Conservation (phyloP, 2,888 invertebrate species). For the Oithona nana region DNA sequence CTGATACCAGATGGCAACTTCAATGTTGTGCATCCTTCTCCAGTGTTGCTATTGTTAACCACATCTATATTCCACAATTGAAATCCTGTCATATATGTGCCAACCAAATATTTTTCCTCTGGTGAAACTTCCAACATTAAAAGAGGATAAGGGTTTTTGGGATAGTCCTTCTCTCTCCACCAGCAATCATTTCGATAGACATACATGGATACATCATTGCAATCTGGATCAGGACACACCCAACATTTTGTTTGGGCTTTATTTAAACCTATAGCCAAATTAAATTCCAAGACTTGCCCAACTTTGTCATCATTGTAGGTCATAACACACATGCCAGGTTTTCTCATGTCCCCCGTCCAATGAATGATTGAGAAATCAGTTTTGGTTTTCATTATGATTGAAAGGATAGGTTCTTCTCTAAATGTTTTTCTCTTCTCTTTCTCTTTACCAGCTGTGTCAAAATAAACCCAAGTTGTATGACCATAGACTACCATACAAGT, state of each 20-base stretch:
- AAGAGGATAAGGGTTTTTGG: slow-evolving; percentile 35
- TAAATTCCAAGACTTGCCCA: not conserved
- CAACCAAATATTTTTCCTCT: slow-evolving; percentile 57
- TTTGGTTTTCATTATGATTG: slow-evolving; percentile 23
- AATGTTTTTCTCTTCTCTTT: slow-evolving; percentile 13
- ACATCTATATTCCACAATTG: slow-evolving; percentile 26
- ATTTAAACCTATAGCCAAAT: slow-evolving; percentile 8
- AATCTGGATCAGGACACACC: slow-evolving; percentile 6
- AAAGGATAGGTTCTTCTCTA: slow-evolving; percentile 19
- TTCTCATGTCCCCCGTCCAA: slow-evolving; percentile 64
- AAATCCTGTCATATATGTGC: slow-evolving; percentile 28
- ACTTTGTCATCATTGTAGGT: slow-evolving; percentile 25
- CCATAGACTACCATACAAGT: slow-evolving; percentile 58
- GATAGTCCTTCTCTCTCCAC: slow-evolving; percentile 18
- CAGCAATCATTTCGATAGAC: not conserved
- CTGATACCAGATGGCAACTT: slow-evolving; percentile 43
- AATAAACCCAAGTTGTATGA: slow-evolving; percentile 47
- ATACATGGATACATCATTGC: not conserved
- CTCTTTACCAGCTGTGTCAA: slow-evolving; percentile 30
- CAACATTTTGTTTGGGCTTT: slow-evolving; percentile 10
- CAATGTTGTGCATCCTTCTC: slow-evolving; percentile 19
- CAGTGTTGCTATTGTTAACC: slow-evolving; percentile 22
- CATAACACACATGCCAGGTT: slow-evolving; percentile 46
- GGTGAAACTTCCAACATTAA: slow-evolving; percentile 64
- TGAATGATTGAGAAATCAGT: slow-evolving; percentile 49